Conservation (phyloP, 2,113 vertebrate species). For the Carlito syrichta region DNA sequence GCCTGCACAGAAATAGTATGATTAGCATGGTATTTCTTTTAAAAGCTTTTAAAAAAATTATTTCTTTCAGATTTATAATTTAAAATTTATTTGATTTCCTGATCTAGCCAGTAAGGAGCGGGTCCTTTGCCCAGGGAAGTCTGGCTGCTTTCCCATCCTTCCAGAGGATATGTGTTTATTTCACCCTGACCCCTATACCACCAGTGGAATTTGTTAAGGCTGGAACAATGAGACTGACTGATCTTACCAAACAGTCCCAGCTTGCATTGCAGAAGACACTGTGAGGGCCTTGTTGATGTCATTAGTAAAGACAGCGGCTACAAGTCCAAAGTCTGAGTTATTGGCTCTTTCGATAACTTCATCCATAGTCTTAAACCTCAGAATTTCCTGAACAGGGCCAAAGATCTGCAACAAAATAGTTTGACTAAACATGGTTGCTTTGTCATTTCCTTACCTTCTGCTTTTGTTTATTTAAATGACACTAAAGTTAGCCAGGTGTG, state of each 20-base stretch:
- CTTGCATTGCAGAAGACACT: constrained; percentile 95
- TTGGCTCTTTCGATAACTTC: constrained; percentile 99
- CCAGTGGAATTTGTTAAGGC: not conserved
- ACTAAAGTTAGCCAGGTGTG: too few relatives aligned
- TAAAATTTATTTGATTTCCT: not conserved
- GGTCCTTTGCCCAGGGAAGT: not conserved
- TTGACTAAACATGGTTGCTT: not conserved
- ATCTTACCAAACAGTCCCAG: constrained; percentile 96
- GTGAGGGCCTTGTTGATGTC: constrained; percentile 98
- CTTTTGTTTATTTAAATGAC: not conserved
- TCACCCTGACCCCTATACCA: too few relatives aligned
- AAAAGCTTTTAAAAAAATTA: too few relatives aligned
- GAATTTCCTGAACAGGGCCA: constrained; percentile 97
- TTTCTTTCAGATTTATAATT: not conserved
- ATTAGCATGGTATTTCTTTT: not conserved
- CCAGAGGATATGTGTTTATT: not conserved
- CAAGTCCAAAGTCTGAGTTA: constrained; percentile 94
- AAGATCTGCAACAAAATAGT: constrained; percentile 89
- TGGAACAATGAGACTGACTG: not conserved
- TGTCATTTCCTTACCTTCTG: not conserved
- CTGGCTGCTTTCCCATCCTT: not conserved
- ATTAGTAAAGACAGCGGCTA: constrained; percentile 95
- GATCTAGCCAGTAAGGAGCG: not conserved
- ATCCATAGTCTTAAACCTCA: constrained; percentile 97
- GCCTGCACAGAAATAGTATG: not conserved